Conservation (phyloP, 2,797 vertebrate species). For the Sebastes dallii region DNA sequence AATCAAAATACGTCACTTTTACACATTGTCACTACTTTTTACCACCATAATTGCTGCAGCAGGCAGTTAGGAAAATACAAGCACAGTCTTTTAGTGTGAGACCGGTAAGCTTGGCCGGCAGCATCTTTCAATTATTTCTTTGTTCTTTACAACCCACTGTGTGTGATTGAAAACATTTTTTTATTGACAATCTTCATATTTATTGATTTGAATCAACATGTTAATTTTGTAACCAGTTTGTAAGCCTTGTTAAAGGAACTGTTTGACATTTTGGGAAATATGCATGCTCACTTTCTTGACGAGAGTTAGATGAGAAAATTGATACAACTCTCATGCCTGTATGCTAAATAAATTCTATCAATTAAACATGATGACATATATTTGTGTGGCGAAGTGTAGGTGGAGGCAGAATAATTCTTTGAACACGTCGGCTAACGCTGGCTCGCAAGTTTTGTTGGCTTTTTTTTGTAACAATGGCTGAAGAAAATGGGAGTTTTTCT, state of each 20-base stretch:
- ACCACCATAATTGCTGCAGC: not conserved
- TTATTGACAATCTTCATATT: constrained; percentile 38
- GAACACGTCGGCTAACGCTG: not conserved
- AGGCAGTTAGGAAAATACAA: not conserved
- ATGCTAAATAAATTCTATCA: not conserved
- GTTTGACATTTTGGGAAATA: not conserved
- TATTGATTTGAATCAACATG: constrained; percentile 18
- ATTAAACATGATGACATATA: not conserved
- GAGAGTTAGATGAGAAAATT: not conserved
- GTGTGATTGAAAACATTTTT: not conserved
- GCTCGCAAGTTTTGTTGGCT: not conserved
- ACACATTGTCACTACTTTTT: constrained; percentile 27
- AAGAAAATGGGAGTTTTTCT: not conserved
- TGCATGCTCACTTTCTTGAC: not conserved
- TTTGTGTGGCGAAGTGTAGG: not conserved
- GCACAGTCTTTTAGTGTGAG: not conserved
- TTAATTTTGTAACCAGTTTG: not conserved
- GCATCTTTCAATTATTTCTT: not conserved
- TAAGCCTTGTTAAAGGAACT: not conserved
- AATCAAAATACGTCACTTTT: constrained; percentile 23
- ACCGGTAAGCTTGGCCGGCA: not conserved
- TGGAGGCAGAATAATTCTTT: not conserved
- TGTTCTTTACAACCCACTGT: not conserved
- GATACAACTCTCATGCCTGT: not conserved
- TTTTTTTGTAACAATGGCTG: not conserved